Evolutionary conservation across 2,113 vertebrate species (phyloP), one percentile per base, ranked within the genome.

Genomic region (Phalacrocorax brasilianus): DNA sequence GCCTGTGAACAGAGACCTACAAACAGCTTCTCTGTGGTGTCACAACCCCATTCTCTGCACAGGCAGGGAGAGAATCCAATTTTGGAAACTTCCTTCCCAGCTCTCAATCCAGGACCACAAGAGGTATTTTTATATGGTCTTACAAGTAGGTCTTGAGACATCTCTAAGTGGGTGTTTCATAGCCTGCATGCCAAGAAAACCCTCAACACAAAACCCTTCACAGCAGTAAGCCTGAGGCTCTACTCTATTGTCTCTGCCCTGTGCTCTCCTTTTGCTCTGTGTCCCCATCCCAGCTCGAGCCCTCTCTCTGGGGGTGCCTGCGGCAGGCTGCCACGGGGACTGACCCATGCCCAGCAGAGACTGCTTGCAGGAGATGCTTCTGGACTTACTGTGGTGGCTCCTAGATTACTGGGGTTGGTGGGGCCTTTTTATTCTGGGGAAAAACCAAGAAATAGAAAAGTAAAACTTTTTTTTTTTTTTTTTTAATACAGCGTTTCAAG

Each of bases 41-140:
- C 95, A 62, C 93, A 89, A 11, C 86, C 92, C 73, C 38, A 5
- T 67, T 38, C 88, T 92, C 79, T 49, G 76, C 6, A 5, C 85
- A 72, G 92, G 61, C 76, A 72, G 89, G 30, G 49, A 91, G 61
- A 93, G 47, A 88, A 93, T 58, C 91, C 86, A 52, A 0, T 93
- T 96, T 92, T 88, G 80, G 88, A 94, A 96, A 32, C 83, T 76
- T 93, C 88, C 80, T 92, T 94, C 83, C 85, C 85, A 94, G 80
- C 72, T 87, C n/a, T 47, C 61, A 0, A 12, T 50, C 27, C 70
- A 61, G 73, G 70, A 27, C 27, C 30, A 15, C 22, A 19, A 89
- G 66, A 90, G 40, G 33, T 89, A 86, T 96, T 94, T 96, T 91
- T 93, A 84, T 80, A 77, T 91, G 93, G 92, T 92, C 79, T 94